Conservation (phyloP, 2,797 vertebrate genomes). For the Lophura swinhoii region DNA sequence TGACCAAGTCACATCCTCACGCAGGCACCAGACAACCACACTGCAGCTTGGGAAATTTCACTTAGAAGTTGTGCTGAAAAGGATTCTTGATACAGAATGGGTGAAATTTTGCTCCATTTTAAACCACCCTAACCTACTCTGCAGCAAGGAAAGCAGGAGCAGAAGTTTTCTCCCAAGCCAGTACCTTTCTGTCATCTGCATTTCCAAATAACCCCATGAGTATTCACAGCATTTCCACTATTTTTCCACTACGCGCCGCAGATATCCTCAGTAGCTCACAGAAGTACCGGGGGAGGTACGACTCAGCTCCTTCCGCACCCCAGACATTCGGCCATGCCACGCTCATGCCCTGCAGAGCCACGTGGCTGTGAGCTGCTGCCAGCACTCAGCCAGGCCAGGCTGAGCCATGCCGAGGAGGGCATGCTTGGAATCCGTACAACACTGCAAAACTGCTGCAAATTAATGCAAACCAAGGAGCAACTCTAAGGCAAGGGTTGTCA, state of each 20-base stretch:
- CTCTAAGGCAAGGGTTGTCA: not conserved
- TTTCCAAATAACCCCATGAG: not conserved
- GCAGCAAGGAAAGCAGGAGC: not conserved
- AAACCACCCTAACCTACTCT: not conserved
- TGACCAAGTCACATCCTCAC: slow-evolving; percentile 16
- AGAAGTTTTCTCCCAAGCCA: not conserved
- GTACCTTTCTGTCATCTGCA: not conserved
- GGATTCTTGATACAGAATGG: not conserved
- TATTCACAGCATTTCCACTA: not conserved
- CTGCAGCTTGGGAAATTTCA: not conserved
- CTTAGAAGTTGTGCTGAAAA: not conserved
- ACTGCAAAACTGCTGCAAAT: not conserved
- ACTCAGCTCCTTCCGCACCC: not conserved
- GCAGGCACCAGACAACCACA: not conserved
- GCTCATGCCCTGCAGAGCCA: fast-evolving
- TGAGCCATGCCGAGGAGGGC: fast-evolving
- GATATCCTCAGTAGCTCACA: not conserved
- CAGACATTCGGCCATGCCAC: not conserved
- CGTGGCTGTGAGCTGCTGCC: fast-evolving
- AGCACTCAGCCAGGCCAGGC: fast-evolving
- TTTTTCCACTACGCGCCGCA: not conserved
- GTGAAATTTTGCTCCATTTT: not conserved
- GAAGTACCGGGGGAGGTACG: not conserved
- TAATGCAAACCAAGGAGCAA: not conserved
- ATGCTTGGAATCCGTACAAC: fast-evolving